Conservation (phyloP, 2,888 invertebrate genomes). For the Chromoteleia sp. region DNA sequence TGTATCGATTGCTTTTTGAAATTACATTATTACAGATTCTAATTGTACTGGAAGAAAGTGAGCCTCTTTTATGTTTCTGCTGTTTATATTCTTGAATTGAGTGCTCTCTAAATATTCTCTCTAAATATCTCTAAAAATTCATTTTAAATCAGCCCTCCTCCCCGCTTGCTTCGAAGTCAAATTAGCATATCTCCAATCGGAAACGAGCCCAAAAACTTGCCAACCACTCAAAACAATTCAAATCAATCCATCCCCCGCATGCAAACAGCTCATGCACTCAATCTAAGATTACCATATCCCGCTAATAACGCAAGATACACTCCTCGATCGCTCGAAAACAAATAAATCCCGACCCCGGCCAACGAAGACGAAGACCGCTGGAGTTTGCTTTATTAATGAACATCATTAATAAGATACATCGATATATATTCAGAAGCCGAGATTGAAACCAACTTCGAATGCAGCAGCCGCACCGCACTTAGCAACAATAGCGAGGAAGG, state of each 20-base stretch:
- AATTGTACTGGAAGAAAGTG: too few relatives aligned
- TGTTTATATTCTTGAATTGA: conserved; percentile 14
- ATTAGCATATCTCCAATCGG: conserved; percentile 42
- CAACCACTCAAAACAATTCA: conserved; percentile 59
- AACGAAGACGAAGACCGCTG: conserved; percentile 3
- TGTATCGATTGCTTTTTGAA: too few relatives aligned
- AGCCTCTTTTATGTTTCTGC: neutral
- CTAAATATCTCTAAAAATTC: too few relatives aligned
- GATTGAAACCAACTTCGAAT: conserved; percentile 66
- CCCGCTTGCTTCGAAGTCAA: conserved; percentile 16
- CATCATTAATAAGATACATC: conserved; percentile 65
- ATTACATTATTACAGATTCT: too few relatives aligned
- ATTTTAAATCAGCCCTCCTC: conserved; percentile 23
- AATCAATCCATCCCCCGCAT: conserved; percentile 42
- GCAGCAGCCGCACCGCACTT: conserved; percentile 55
- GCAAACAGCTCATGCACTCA: conserved; percentile 51
- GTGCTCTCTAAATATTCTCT: conserved; percentile 4
- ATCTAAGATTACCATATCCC: conserved; percentile 50
- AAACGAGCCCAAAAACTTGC: conserved; percentile 52
- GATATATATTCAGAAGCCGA: conserved; percentile 58
- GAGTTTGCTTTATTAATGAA: conserved; percentile 66
- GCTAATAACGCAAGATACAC: conserved; percentile 55
- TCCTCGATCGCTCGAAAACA: conserved; percentile 48
- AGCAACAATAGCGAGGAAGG: conserved; percentile 68
- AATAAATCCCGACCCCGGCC: conserved; percentile 37